A percentile compares a stretch with the other conserved stretches of the same genome.
These are phyloP conservation scores for Pachycephala philippinensis DNA, from an alignment of 2,113 vertebrate genomes.

Conservation along the genomic window DNA sequence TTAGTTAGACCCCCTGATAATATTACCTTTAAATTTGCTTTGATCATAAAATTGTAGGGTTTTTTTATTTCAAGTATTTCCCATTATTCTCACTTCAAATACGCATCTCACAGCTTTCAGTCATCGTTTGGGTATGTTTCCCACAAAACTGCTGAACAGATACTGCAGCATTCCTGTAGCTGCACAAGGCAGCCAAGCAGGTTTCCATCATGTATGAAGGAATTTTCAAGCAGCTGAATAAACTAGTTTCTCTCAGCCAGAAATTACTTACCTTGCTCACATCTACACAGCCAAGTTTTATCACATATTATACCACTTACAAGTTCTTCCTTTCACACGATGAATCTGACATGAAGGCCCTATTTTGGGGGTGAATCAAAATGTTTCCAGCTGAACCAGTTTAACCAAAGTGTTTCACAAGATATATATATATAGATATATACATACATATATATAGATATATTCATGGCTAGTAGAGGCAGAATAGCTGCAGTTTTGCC, in stretches of 20 bases:
- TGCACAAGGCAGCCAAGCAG: neutral
- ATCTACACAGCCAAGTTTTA: neutral
- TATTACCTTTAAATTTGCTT: neutral
- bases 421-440: neutral
- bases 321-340: neutral
- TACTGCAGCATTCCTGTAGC: neutral
- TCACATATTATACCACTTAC: neutral
- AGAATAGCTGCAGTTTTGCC: neutral
- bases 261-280: neutral
- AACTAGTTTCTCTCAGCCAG: neutral
- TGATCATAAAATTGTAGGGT: neutral
- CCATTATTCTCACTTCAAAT: neutral
- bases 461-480: neutral
- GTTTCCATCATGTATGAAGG: neutral
- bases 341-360: neutral
- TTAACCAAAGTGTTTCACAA: neutral
- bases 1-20: neutral
- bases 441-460: neutral
- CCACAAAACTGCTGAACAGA: neutral
- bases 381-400: neutral
- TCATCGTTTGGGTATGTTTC: neutral
- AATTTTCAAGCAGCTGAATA: slow-evolving; percentile 19
- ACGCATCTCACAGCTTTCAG: neutral
- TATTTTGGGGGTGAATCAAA: neutral
- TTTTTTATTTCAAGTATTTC: neutral